A percentile compares a stretch with the other conserved stretches of the same genome.
Conservation (phyloP, 2,888 invertebrate species). For the Mythimna lalbum region DNA sequence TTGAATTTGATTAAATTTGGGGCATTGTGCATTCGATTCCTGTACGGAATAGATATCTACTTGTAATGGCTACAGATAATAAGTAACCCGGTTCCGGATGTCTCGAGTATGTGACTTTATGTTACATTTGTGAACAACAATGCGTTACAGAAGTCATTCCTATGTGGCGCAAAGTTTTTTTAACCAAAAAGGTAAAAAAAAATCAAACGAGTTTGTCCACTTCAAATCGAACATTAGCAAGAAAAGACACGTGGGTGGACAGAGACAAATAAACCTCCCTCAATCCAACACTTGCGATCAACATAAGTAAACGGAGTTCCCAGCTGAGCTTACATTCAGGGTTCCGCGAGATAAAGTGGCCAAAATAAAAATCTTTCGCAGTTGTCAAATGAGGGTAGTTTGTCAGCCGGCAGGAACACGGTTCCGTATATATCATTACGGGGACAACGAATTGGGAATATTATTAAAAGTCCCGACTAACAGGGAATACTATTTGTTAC, state of each 20-base stretch:
- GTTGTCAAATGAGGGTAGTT: constrained; percentile 65
- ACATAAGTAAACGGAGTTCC: constrained; percentile 50
- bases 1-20: too few relatives aligned
- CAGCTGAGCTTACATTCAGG: constrained; percentile 42
- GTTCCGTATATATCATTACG: constrained; percentile 60
- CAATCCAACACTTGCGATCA: constrained; percentile 31
- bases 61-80: too few relatives aligned
- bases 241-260: not conserved
- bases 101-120: too few relatives aligned
- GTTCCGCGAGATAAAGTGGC: constrained; percentile 55
- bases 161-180: not conserved
- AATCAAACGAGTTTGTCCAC: not conserved
- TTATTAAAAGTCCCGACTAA: constrained; percentile 57
- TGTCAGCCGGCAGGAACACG: constrained; percentile 60
- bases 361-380: constrained; percentile 61
- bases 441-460: constrained; percentile 59
- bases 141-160: too few relatives aligned
- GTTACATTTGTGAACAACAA: too few relatives aligned
- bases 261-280: constrained; percentile 17
- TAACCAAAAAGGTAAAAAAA: too few relatives aligned
- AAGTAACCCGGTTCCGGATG: too few relatives aligned
- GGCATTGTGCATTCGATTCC: too few relatives aligned
- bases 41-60: too few relatives aligned
- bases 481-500: constrained; percentile 47
- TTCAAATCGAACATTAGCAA: constrained; percentile 9